Conservation (phyloP, 1,140 invertebrate genomes). For the Drosophila mauritiana region DNA sequence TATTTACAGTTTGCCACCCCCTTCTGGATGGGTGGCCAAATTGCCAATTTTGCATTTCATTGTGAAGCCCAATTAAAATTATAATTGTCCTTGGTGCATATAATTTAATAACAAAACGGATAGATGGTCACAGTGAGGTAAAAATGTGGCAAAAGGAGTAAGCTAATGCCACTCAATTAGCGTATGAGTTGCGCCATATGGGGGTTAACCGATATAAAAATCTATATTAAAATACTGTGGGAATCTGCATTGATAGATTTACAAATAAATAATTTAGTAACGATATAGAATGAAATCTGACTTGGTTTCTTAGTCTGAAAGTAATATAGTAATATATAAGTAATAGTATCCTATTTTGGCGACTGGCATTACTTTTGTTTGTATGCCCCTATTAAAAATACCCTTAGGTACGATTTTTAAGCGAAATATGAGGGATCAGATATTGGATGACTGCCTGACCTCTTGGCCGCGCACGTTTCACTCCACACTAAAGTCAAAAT, state of each 20-base stretch:
- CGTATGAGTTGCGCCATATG: background rate
- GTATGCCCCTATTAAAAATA: too few species aligned
- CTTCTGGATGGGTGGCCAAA: constrained; percentile 7
- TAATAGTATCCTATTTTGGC: too few species aligned
- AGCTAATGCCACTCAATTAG: background rate
- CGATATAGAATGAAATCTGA: too few species aligned
- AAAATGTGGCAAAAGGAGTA: background rate
- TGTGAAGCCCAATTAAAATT: constrained; percentile 22
- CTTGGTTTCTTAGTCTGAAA: too few species aligned
- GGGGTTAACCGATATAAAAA: too few species aligned
- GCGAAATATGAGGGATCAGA: too few species aligned
- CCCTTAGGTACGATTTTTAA: too few species aligned
- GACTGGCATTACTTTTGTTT: too few species aligned
- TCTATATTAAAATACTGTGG: too few species aligned
- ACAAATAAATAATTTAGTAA: too few species aligned
- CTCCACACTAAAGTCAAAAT: constrained; percentile 13
- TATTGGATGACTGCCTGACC: constrained; percentile 13
- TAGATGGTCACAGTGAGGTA: background rate
- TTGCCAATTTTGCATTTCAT: constrained; percentile 33
- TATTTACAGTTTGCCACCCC: constrained; percentile 68
- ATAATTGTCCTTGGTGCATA: constrained; percentile 12
- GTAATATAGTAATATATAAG: too few species aligned
- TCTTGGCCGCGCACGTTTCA: background rate
- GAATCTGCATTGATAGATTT: too few species aligned
- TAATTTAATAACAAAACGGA: constrained; percentile 19